phyloP scores from a whole-genome alignment of 2,113 vertebrate genomes.

The Bubalus kerabau region DNA sequence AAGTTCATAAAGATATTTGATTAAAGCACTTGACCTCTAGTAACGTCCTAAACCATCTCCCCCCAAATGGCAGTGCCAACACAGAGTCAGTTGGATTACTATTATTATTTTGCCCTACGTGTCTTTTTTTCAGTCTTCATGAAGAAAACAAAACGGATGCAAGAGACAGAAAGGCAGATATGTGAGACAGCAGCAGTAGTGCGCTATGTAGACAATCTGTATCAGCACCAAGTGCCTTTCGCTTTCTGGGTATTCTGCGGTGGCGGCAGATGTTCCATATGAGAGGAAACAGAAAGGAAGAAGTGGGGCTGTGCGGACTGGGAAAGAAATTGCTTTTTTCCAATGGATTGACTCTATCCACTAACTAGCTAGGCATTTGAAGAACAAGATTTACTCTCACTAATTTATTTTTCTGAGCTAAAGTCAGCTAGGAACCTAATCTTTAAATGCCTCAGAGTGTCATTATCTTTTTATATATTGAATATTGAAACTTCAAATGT shows the following conservation, averaged over 20 bases:
- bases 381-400: neutral
- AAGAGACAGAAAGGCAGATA: neutral
- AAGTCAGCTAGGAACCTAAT: neutral
- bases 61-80: neutral
- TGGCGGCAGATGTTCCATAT: neutral
- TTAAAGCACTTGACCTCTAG: neutral
- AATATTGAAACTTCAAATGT: neutral
- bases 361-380: neutral
- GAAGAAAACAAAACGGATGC: neutral
- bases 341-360: neutral
- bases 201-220: neutral
- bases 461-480: neutral
- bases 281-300: neutral
- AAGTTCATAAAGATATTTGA: neutral
- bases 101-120: neutral
- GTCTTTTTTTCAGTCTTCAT: neutral
- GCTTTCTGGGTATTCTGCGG: neutral
- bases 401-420: neutral
- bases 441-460: neutral
- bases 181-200: neutral
- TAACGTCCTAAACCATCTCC: neutral
- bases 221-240: neutral
- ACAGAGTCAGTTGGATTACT: neutral
- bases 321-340: neutral
- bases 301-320: neutral